Evolutionary conservation across 2,888 invertebrate species (phyloP).

Genomic region (Ernsta delagoae): DNA sequence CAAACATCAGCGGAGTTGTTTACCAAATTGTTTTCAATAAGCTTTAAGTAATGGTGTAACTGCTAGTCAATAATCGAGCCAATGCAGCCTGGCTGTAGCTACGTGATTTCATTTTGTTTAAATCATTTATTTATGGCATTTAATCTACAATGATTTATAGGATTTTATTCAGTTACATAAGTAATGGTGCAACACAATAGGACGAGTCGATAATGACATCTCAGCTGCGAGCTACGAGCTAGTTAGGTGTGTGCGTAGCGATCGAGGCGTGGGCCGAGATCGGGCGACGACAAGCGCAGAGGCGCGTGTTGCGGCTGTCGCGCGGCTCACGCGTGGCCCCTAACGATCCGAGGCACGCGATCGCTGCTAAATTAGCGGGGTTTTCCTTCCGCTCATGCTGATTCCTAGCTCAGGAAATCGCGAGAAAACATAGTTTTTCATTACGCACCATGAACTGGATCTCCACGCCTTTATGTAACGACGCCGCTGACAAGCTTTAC

Average conservation of each 20-base stretch:
- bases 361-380: conserved; percentile 70
- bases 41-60: conserved; percentile 75
- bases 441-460: conserved; percentile 74
- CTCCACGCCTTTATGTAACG: conserved; percentile 78
- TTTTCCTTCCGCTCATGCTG: conserved; percentile 80
- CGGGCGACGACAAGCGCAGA: conserved; percentile 47
- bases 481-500: conserved; percentile 73
- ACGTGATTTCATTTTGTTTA: conserved; percentile 52
- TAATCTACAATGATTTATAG: conserved; percentile 73
- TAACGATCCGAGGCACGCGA: conserved; percentile 78
- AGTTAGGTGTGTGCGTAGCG: conserved; percentile 52
- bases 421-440: conserved; percentile 81
- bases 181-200: conserved; percentile 65
- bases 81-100: conserved; percentile 60
- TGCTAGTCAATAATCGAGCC: conserved; percentile 54
- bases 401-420: conserved; percentile 73
- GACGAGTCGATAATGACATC: conserved; percentile 67
- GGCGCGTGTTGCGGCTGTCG: conserved; percentile 46
- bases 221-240: conserved; percentile 49
- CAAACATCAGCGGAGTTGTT: conserved; percentile 79
- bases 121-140: conserved; percentile 56
- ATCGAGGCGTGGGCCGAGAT: conserved; percentile 51
- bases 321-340: conserved; percentile 51
- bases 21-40: conserved; percentile 83
- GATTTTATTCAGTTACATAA: conserved; percentile 73